phyloP scores from a whole-genome alignment of 2,113 vertebrate species.

The Syrmaticus mikado region DNA sequence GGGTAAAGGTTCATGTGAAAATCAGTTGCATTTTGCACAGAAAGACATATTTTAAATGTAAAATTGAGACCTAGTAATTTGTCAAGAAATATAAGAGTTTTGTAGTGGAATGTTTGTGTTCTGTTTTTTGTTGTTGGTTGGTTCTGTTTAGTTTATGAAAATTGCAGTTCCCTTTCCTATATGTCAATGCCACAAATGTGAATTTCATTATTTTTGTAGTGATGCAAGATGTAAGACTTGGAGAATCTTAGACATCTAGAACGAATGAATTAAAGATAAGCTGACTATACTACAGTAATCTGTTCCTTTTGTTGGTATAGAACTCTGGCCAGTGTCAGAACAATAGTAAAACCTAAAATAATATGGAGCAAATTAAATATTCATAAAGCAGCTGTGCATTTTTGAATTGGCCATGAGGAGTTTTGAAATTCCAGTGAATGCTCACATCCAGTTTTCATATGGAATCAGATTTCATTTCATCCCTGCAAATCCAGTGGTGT shows the following conservation, averaged over 20 bases:
- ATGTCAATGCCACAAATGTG: neutral
- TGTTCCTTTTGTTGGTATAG: neutral
- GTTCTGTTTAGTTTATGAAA: neutral
- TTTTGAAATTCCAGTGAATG: neutral
- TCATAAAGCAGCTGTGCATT: slow-evolving; percentile 4
- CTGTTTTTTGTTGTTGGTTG: neutral
- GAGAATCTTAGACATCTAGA: neutral
- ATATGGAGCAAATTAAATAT: neutral
- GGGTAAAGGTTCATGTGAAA: neutral
- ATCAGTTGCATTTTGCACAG: neutral
- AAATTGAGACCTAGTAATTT: neutral
- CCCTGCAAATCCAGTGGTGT: neutral
- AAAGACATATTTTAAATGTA: neutral
- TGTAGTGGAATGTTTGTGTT: neutral
- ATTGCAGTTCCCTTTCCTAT: neutral
- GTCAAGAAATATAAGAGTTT: neutral
- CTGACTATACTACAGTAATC: neutral
- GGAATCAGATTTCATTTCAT: neutral
- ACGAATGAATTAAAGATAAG: neutral
- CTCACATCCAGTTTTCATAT: neutral
- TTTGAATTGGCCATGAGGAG: neutral
- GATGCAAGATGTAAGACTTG: neutral
- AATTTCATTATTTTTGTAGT: neutral
- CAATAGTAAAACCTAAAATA: neutral
- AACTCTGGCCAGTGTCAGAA: neutral